Conservation (phyloP, 2,113 vertebrate species). For the Ailuropoda melanoleuca region DNA sequence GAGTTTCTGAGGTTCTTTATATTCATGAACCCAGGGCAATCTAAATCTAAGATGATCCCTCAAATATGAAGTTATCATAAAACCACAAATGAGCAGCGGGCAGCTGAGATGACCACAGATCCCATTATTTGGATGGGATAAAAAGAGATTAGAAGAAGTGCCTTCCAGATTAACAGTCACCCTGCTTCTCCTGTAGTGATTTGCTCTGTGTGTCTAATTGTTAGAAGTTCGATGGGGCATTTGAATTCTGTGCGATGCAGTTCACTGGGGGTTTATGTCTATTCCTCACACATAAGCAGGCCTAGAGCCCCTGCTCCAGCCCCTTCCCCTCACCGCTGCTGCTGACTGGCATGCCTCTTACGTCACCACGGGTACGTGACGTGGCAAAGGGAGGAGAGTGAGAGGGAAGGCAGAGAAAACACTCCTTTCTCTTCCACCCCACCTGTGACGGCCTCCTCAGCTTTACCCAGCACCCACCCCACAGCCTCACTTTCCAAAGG, state of each 20-base stretch:
- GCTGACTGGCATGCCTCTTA: neutral
- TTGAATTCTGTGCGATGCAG: neutral
- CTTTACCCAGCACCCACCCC: neutral
- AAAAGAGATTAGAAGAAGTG: conserved; percentile 31
- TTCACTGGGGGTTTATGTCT: neutral
- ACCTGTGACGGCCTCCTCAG: neutral
- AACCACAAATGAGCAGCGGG: conserved; percentile 33
- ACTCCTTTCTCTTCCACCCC: neutral
- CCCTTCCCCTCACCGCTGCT: neutral
- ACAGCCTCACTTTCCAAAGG: neutral
- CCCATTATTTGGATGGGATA: conserved; percentile 11
- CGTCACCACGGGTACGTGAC: fast-evolving
- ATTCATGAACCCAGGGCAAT: neutral
- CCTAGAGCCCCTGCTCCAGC: neutral
- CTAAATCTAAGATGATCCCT: conserved; percentile 51
- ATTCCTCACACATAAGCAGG: neutral
- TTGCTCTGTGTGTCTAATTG: neutral
- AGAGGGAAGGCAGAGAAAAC: neutral
- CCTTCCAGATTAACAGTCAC: neutral
- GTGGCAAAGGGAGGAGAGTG: fast-evolving
- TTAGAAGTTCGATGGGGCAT: neutral
- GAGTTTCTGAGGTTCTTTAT: neutral
- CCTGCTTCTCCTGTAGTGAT: neutral
- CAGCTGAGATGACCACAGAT: conserved; percentile 27
- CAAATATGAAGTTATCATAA: conserved; percentile 57